phyloP scores from a whole-genome alignment of 2,797 vertebrate species.

The Pelochelys cantorii region DNA sequence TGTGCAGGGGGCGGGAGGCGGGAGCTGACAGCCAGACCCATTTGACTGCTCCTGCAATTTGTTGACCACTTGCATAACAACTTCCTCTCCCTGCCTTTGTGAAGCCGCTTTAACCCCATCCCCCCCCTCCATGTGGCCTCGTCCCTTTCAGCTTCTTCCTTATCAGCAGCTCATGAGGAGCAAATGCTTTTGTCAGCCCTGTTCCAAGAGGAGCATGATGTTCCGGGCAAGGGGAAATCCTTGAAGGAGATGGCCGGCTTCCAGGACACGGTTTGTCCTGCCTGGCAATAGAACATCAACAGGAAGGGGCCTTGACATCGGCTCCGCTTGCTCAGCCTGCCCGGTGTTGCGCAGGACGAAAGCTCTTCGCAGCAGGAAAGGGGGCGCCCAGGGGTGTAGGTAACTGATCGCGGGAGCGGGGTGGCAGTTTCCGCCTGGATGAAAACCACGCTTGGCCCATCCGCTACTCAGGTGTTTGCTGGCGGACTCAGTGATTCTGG shows the following conservation, averaged over 20 bases:
- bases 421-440: neutral
- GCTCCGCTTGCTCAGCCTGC: neutral
- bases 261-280: slow-evolving; percentile 36
- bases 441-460: neutral
- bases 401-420: neutral
- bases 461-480: neutral
- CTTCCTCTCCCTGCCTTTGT: neutral
- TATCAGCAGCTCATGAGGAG: neutral
- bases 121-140: no score
- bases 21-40: neutral
- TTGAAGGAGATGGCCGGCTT: slow-evolving; percentile 50
- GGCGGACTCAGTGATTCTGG: neutral
- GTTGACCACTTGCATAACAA: neutral
- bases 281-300: slow-evolving; percentile 70
- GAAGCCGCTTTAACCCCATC: no score
- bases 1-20: fast-evolving
- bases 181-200: neutral
- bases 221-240: slow-evolving; percentile 73
- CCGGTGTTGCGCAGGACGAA: neutral
- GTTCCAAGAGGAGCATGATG: slow-evolving; percentile 54
- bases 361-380: neutral
- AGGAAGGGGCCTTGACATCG: slow-evolving; percentile 73
- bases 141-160: neutral
- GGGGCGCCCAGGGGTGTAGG: neutral
- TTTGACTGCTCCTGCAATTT: neutral